Base-by-base conservation (phyloP, 2,797 vertebrate species). In the Siniperca obscura region DNA sequence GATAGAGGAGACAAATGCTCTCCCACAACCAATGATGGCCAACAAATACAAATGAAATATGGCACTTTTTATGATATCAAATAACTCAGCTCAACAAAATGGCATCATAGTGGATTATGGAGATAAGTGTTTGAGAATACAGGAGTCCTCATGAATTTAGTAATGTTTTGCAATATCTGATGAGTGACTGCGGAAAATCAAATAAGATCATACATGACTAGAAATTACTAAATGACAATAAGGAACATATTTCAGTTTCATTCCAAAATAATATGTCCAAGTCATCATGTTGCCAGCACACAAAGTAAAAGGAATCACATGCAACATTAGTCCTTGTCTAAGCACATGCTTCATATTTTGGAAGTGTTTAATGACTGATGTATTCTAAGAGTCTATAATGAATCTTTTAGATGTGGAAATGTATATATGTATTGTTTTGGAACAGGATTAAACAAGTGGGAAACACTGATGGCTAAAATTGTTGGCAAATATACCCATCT, bases 1-100 rank as follows among this genome's bases (percentile, higher is more conserved):
- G 36, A 62, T 5, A 25, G 1, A 57, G 10, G 0, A 70, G 25
- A 69, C 14, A 71, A 67, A 82, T 69, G 19, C 25, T 64, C 10
- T 67, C 57, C 60, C 60, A 60, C 27, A 80, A 48, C 42, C 27
- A 25, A 7, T 0, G 0, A 65, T 12, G 30, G 5, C n/a, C 10
- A 55, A 57, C n/a, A 40, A 82, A 27, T 70, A 61, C 30, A 66
- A 77, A 68, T 21, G 0, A 69, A 65, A 73, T 44, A 78, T 83
- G 66, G 69, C 84, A 77, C 75, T 74, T 75, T 65, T 62, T 25
- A 59, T 36, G 30, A 62, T 36, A 17, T 77, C 19, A 65, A 75
- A 46, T 13, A 64, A 21, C 5, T 71, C 27, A 27, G 5, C 14
- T 13, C 12, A 6, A 73, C 38, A 61, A 59, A 60, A n/a, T 44